Evolutionary conservation across 2,888 invertebrate genomes (phyloP), one percentile per base, ranked within the genome.

Genomic region (Acanthococcus lagerstroemiae): DNA sequence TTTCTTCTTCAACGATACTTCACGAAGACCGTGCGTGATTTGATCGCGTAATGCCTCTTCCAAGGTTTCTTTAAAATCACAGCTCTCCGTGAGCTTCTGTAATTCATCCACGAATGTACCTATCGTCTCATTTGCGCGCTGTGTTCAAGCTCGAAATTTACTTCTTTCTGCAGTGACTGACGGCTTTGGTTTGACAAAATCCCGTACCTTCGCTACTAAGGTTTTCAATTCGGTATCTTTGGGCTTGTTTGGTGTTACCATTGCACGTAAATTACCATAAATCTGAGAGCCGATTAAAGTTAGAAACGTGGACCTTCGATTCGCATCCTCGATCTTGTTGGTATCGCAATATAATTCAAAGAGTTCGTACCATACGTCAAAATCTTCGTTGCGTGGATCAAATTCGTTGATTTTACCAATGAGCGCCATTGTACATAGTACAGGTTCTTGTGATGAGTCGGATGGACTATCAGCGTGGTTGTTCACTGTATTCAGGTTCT

Each of bases 151-250:
- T 12, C 27, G 45, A 12, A 56, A 65, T 56, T 56, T 56, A 3
- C 15, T 25, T 1, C 48, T 55, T 48, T 65, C 26, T 1, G 48
- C 55, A n/a, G 27, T 19, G 17, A 65, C 15, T 12, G 19, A 66
- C 6, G 50, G 37, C 50, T 58, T 66, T 4, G 37, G 66, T 17
- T 66, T 15, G n/a, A 48, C 22, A 4, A 57, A 58, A 30, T 24
- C 21, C 22, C 44, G 46, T 22, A 52, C 24, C 3, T 58, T 58
- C 12, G 24, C 30, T 26, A 66, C 66, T 22, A 66, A 17, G 4
- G 56, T 4, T 17, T 50, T 48, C 22, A 46, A 66, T 2, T 15
- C 15, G 0, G 37, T 22, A 2, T 66, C 26, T 50, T 46, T 56
- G 0, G 30, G 22, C n/a, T 46, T 2, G 17, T 1, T 24, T 48